A percentile compares a stretch with the other conserved stretches of the same genome.
phyloP scores from a whole-genome alignment of 1,140 invertebrate species.

The Achatina immaculata region DNA sequence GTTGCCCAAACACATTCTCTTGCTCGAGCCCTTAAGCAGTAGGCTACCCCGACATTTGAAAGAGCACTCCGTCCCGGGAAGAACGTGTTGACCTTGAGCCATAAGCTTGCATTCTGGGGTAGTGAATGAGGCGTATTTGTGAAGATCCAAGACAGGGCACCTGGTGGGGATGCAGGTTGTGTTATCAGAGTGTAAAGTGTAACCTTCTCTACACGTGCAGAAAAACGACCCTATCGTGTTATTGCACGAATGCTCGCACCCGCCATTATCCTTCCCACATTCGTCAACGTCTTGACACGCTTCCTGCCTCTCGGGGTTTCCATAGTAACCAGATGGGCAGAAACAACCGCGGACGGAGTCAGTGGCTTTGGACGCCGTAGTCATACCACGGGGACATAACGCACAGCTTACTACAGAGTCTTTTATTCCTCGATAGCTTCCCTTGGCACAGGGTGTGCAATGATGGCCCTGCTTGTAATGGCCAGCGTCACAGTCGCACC shows the following conservation, averaged over 20 bases:
- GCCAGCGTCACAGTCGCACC: slow-evolving; percentile 53
- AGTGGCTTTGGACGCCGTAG: background rate
- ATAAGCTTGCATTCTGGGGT: slow-evolving; percentile 6
- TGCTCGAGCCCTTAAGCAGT: slow-evolving; percentile 2
- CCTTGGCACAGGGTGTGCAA: slow-evolving; percentile 30
- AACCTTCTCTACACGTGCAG: slow-evolving; percentile 50
- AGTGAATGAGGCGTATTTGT: slow-evolving; percentile 13
- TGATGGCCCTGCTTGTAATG: slow-evolving; percentile 25
- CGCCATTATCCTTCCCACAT: slow-evolving; percentile 64
- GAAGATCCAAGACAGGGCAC: slow-evolving; percentile 17
- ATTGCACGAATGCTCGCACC: slow-evolving; percentile 65
- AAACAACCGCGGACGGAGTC: slow-evolving; percentile 16
- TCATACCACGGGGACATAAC: slow-evolving; percentile 33
- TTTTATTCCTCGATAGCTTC: slow-evolving; percentile 26
- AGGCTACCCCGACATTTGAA: slow-evolving; percentile 32
- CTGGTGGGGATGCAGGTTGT: slow-evolving; percentile 34
- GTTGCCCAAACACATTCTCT: slow-evolving; percentile 36
- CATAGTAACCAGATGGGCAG: slow-evolving; percentile 34
- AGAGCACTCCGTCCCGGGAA: slow-evolving; percentile 31
- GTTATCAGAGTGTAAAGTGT: slow-evolving; percentile 34
- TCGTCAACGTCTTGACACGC: slow-evolving; percentile 61
- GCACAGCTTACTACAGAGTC: background rate
- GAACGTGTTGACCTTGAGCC: slow-evolving; percentile 16
- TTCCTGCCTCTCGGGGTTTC: slow-evolving; percentile 20
- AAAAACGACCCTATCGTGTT: slow-evolving; percentile 52